These are phyloP conservation scores for Stercorarius parasiticus DNA, from an alignment of 2,113 vertebrate species.

Conservation along the genomic window DNA sequence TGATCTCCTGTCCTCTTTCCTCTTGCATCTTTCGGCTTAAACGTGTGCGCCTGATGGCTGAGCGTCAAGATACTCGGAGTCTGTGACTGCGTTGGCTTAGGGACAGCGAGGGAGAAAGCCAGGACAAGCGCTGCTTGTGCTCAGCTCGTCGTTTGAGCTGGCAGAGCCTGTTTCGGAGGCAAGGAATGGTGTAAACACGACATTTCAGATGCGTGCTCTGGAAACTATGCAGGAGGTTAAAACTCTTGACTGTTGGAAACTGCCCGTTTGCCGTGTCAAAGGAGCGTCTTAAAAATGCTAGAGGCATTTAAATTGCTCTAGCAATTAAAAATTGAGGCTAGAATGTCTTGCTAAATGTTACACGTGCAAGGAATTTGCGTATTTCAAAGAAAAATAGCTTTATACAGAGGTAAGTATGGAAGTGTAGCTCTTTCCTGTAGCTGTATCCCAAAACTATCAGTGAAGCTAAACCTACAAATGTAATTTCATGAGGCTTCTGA, in stretches of 20 bases:
- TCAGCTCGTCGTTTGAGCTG: background rate
- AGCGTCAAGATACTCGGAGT: background rate
- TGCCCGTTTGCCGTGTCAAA: background rate
- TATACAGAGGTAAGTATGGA: background rate
- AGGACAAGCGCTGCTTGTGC: background rate
- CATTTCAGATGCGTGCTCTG: background rate
- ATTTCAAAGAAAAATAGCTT: background rate
- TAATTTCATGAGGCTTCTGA: no score
- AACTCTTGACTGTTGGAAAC: background rate
- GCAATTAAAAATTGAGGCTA: background rate
- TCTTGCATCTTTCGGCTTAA: background rate
- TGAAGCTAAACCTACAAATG: background rate
- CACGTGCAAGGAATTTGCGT: rapidly evolving
- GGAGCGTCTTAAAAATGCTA: background rate
- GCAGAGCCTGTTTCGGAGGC: background rate
- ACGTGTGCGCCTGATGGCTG: background rate
- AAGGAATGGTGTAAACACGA: background rate
- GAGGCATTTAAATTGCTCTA: no score
- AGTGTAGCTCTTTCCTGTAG: background rate
- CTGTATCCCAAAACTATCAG: background rate
- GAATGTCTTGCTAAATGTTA: no score
- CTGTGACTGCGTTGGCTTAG: background rate
- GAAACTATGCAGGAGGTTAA: background rate
- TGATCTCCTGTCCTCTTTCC: background rate
- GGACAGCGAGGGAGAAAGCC: background rate